A percentile compares a stretch with the other conserved stretches of the same genome.
phyloP scores from a whole-genome alignment of 2,888 invertebrate species.

The Hydraecia micacea region DNA sequence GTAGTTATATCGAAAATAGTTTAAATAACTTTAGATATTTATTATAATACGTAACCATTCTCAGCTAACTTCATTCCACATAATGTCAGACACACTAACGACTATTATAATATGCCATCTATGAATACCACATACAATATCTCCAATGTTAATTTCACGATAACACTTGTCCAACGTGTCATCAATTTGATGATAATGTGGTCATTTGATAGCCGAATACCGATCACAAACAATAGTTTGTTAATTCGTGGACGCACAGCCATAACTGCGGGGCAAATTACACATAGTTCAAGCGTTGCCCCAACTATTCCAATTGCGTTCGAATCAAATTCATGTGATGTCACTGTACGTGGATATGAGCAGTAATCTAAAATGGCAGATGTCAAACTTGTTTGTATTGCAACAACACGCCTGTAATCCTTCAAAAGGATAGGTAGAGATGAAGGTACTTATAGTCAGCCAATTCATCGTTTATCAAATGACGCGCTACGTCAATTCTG shows the following conservation, averaged over 20 bases:
- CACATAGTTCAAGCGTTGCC: slow-evolving; percentile 24
- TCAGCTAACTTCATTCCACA: too few species aligned
- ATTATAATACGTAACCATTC: too few species aligned
- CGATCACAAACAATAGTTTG: slow-evolving; percentile 32
- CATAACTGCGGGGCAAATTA: slow-evolving; percentile 43
- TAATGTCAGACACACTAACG: not conserved
- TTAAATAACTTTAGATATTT: too few species aligned
- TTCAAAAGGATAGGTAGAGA: not conserved
- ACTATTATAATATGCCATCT: not conserved
- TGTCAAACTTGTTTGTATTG: not conserved
- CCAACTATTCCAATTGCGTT: slow-evolving; percentile 53
- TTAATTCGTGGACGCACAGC: slow-evolving; percentile 37
- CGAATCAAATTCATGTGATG: slow-evolving; percentile 44
- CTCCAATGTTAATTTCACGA: not conserved
- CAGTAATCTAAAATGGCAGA: slow-evolving; percentile 14
- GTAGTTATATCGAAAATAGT: too few species aligned
- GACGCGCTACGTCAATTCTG: not conserved
- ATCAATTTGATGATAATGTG: not conserved
- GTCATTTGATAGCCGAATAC: slow-evolving; percentile 26
- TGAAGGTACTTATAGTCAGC: not conserved
- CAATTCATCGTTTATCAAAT: not conserved
- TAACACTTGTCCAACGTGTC: slow-evolving; percentile 2
- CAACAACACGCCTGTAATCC: not conserved
- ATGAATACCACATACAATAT: not conserved
- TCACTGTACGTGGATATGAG: slow-evolving; percentile 10